Conservation (phyloP, 2,113 vertebrate genomes). For the Pristiophorus japonicus region DNA sequence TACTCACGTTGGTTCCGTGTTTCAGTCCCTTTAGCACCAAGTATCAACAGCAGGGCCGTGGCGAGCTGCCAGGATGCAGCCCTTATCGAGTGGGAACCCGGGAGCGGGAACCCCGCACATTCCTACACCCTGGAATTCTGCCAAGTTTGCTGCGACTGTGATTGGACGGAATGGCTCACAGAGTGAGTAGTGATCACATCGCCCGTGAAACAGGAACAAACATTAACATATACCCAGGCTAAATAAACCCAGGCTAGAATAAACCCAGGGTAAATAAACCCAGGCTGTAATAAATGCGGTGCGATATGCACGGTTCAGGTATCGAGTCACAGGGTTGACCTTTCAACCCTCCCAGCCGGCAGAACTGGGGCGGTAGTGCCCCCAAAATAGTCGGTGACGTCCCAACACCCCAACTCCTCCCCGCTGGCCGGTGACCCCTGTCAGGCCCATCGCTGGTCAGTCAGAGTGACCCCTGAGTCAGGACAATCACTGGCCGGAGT, state of each 20-base stretch:
- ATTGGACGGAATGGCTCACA: slow-evolving; percentile 44
- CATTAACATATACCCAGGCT: not conserved
- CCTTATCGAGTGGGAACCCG: slow-evolving; percentile 82
- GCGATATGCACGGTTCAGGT: not conserved
- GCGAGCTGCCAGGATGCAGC: slow-evolving; percentile 73
- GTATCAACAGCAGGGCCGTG: slow-evolving; percentile 61
- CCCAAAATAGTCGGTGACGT: not conserved
- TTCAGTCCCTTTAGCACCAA: slow-evolving; percentile 76
- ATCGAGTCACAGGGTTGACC: not conserved
- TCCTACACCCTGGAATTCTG: slow-evolving; percentile 83
- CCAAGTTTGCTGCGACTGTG: slow-evolving; percentile 49
- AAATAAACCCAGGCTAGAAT: not conserved
- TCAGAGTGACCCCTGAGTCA: not conserved
- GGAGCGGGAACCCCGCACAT: slow-evolving; percentile 81
- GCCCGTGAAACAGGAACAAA: not conserved
- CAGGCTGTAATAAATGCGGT: no score
- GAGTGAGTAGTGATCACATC: slow-evolving; percentile 54
- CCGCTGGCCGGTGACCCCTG: not conserved
- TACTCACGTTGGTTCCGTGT: not conserved
- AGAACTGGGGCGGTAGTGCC: not conserved
- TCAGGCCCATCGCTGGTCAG: not conserved
- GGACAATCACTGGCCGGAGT: not conserved
- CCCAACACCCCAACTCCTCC: not conserved
- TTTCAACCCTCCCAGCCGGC: not conserved
- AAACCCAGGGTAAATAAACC: not conserved